A percentile compares a stretch with the other conserved stretches of the same genome.
phyloP scores from a whole-genome alignment of 1,140 invertebrate genomes.

The Galendromus occidentalis region DNA sequence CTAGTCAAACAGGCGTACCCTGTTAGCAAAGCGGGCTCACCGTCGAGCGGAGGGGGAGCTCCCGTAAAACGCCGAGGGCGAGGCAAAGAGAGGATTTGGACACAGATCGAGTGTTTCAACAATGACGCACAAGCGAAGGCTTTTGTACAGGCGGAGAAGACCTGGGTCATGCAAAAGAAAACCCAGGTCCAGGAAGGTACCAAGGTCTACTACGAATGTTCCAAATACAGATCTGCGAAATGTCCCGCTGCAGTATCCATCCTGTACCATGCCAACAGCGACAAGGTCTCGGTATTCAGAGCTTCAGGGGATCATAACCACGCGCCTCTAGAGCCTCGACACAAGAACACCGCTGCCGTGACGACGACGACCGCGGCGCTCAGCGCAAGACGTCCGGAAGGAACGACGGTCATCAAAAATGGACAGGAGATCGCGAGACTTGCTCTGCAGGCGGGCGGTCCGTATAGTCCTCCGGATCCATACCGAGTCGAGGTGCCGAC shows the following conservation, averaged over 20 bases:
- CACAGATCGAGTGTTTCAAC: conserved; percentile 10
- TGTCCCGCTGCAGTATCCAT: conserved; percentile 1
- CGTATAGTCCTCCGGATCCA: neutral
- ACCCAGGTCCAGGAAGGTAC: conserved; percentile 7
- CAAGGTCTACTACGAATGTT: conserved; percentile 7
- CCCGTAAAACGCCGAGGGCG: neutral
- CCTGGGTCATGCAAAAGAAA: conserved; percentile 9
- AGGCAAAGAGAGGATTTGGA: neutral
- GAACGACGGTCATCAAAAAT: neutral
- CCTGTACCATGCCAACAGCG: neutral
- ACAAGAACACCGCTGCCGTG: neutral
- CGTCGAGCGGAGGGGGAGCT: neutral
- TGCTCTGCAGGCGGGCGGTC: neutral
- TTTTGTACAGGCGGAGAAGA: conserved; percentile 1
- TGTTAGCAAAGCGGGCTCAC: neutral
- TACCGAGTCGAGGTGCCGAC: neutral
- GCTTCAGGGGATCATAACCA: conserved; percentile 3
- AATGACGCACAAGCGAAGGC: conserved; percentile 3
- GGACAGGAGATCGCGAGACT: neutral
- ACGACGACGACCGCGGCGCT: neutral
- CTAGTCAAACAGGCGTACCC: neutral
- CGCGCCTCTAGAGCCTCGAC: neutral
- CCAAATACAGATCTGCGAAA: neutral
- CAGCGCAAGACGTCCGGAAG: neutral
- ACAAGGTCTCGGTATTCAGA: neutral